Conservation (phyloP, 1,140 invertebrate genomes). For the Cecropterus lyciades region DNA sequence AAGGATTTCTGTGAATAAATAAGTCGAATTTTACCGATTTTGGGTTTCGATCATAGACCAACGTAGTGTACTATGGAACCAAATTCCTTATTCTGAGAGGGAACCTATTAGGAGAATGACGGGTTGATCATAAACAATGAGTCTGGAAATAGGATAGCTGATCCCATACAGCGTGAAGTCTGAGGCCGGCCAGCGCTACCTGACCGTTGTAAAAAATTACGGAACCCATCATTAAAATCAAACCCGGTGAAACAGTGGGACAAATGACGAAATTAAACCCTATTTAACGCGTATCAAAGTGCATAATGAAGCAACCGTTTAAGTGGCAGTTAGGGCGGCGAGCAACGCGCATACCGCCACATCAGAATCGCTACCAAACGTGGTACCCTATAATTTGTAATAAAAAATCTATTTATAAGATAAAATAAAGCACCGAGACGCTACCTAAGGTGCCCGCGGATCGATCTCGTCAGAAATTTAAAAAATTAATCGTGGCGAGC, state of each 20-base stretch:
- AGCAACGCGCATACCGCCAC: slow-evolving; percentile 45
- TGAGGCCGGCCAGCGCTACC: slow-evolving; percentile 49
- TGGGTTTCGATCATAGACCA: too few relatives aligned
- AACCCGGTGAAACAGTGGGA: slow-evolving; percentile 32
- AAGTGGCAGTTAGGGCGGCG: slow-evolving; percentile 49
- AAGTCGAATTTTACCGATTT: too few relatives aligned
- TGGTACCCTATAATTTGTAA: slow-evolving; percentile 81
- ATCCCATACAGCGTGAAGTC: slow-evolving; percentile 29
- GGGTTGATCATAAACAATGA: too few relatives aligned
- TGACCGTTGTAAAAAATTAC: slow-evolving; percentile 55
- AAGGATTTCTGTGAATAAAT: too few relatives aligned
- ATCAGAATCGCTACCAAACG: slow-evolving; percentile 77
- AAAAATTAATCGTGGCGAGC: slow-evolving; percentile 65
- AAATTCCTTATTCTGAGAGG: too few relatives aligned
- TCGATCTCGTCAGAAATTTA: slow-evolving; percentile 71
- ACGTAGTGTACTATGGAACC: too few relatives aligned
- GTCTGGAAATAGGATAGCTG: too few relatives aligned
- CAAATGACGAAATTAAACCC: slow-evolving; percentile 51
- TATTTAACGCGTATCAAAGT: slow-evolving; percentile 63
- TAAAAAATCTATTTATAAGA: slow-evolving; percentile 83
- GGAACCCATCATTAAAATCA: slow-evolving; percentile 62
- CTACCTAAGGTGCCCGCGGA: slow-evolving; percentile 76
- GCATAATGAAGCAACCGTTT: slow-evolving; percentile 52
- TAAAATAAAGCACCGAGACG: slow-evolving; percentile 74
- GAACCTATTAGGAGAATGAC: too few relatives aligned